A percentile compares a stretch with the other conserved stretches of the same genome.
These are phyloP conservation scores for Coelopa frigida DNA, from an alignment of 1,140 invertebrate genomes.

Conservation along the genomic window DNA sequence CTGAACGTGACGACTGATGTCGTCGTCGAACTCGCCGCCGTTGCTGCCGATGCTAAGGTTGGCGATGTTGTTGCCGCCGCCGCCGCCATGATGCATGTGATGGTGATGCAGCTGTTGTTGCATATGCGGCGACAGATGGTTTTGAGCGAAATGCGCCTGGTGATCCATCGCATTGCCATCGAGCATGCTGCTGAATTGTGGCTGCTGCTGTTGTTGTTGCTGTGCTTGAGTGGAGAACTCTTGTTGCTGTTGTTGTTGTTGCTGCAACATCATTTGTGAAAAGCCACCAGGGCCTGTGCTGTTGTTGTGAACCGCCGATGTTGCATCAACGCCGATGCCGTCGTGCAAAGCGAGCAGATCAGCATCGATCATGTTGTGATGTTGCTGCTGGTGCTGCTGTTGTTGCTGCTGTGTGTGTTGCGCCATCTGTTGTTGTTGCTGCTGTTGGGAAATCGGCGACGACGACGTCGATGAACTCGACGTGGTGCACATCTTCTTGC, in stretches of 20 bases:
- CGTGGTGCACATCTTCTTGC: constrained; percentile 30
- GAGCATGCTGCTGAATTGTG: constrained; percentile 27
- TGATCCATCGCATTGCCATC: constrained; percentile 25
- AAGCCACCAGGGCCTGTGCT: constrained; percentile 19
- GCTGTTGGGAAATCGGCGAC: constrained; percentile 28
- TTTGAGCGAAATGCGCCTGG: no score
- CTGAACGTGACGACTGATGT: constrained; percentile 68
- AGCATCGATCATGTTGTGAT: constrained; percentile 29
- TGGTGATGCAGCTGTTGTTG: constrained; percentile 27
- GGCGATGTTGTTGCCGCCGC: constrained; percentile 10
- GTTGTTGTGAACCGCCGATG: constrained; percentile 12
- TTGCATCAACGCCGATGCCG: constrained; percentile 22
- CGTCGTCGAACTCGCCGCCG: constrained; percentile 47
- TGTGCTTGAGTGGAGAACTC: constrained; percentile 14
- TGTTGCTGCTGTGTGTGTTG: constrained; percentile 2
- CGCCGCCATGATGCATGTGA: constrained; percentile 35
- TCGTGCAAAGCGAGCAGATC: constrained; percentile 31
- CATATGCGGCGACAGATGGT: constrained; percentile 13
- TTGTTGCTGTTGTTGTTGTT: constrained; percentile 35
- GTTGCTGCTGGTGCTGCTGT: constrained; percentile 24
- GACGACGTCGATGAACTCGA: constrained; percentile 24
- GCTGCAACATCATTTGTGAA: constrained; percentile 26
- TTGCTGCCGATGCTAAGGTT: constrained; percentile 20
- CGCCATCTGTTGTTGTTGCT: constrained; percentile 20
- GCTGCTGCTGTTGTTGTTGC: constrained; percentile 32